These are phyloP conservation scores for Anabas testudineus DNA, from an alignment of 2,797 vertebrate genomes.

Conservation along the genomic window DNA sequence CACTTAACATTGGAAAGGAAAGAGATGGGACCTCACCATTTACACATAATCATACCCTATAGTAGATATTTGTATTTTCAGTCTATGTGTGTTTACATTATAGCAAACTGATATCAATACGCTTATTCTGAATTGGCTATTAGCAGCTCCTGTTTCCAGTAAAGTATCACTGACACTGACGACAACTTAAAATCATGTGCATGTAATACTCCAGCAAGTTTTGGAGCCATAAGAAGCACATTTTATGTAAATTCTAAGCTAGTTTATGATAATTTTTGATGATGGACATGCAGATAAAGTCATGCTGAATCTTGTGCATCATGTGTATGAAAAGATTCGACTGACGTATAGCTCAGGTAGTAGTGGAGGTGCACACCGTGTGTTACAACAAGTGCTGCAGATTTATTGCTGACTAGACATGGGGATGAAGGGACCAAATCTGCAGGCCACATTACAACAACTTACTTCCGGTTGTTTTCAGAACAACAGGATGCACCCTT, in stretches of 20 bases:
- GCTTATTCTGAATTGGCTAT: neutral
- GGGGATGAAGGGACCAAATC: neutral
- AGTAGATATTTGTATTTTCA: neutral
- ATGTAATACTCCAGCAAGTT: neutral
- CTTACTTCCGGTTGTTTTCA: constrained; percentile 2
- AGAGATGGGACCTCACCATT: constrained; percentile 17
- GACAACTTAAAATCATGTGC: neutral
- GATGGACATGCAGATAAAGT: neutral
- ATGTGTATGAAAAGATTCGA: neutral
- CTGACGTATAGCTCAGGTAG: too few relatives aligned
- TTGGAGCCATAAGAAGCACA: neutral
- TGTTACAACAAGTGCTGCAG: neutral
- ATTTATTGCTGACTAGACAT: neutral
- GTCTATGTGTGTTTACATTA: neutral
- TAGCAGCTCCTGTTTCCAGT: neutral
- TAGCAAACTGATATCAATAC: neutral
- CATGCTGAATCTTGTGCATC: neutral
- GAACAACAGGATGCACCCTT: neutral
- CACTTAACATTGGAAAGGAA: constrained; percentile 18
- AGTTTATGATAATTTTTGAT: neutral
- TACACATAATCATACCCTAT: constrained; percentile 14
- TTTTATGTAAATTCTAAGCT: neutral
- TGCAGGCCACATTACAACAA: neutral
- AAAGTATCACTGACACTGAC: neutral
- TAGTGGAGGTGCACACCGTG: neutral